A percentile compares a stretch with the other conserved stretches of the same genome.
These are phyloP conservation scores for Epirrita christyi DNA, from an alignment of 2,888 invertebrate species.

Conservation along the genomic window DNA sequence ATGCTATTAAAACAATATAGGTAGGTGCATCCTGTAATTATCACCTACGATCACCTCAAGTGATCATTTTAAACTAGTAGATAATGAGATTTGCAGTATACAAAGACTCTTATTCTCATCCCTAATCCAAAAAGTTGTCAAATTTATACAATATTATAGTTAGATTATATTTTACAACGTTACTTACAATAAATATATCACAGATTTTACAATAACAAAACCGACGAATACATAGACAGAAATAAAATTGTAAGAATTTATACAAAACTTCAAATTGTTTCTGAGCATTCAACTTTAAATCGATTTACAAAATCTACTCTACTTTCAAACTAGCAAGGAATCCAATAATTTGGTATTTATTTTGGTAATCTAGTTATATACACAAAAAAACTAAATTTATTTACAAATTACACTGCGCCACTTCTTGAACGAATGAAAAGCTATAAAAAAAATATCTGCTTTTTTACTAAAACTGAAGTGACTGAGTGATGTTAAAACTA, in stretches of 20 bases:
- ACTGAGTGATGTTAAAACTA: not conserved
- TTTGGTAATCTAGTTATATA: constrained; percentile 54
- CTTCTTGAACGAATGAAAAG: not conserved
- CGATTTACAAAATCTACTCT: constrained; percentile 67
- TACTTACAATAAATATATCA: constrained; percentile 84
- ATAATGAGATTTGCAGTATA: constrained; percentile 15
- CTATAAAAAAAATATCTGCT: too few relatives aligned
- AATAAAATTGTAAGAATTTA: constrained; percentile 17
- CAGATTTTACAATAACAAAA: constrained; percentile 81
- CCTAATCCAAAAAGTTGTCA: constrained; percentile 53
- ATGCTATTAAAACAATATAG: too few relatives aligned
- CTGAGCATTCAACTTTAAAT: constrained; percentile 35
- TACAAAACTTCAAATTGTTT: constrained; percentile 16
- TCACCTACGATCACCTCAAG: not conserved
- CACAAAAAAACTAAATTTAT: constrained; percentile 61
- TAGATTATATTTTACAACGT: constrained; percentile 70
- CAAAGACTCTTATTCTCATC: constrained; percentile 29
- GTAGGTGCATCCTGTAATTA: too few relatives aligned
- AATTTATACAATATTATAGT: constrained; percentile 55
- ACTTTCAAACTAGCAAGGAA: constrained; percentile 65
- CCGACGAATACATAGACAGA: constrained; percentile 49
- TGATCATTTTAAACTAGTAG: not conserved
- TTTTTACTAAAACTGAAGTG: not conserved
- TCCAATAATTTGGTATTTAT: constrained; percentile 50
- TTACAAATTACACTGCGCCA: constrained; percentile 28